Conservation (phyloP, 2,797 vertebrate species). For the Columba guinea region DNA sequence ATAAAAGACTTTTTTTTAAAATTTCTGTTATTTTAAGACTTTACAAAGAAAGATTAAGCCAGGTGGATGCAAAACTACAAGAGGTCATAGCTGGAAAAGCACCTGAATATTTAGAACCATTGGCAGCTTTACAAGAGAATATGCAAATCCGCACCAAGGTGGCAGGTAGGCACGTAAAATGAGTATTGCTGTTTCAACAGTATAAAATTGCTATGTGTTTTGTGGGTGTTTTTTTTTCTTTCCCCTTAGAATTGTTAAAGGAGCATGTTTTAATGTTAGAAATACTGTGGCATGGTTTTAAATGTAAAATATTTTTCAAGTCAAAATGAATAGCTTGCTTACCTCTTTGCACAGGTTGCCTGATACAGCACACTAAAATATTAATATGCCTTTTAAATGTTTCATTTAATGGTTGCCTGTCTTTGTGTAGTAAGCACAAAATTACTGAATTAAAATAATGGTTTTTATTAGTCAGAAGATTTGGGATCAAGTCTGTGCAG, state of each 20-base stretch:
- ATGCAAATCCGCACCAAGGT: conserved; percentile 99
- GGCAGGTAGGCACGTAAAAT: conserved; percentile 83
- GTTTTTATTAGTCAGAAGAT: background rate
- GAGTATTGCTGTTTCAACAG: conserved; percentile 15
- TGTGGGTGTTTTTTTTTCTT: background rate
- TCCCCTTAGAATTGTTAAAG: background rate
- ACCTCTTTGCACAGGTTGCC: background rate
- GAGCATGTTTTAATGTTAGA: background rate
- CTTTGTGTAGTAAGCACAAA: background rate
- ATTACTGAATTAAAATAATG: background rate
- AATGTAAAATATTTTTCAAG: background rate
- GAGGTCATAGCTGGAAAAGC: conserved; percentile 98
- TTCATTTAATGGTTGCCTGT: background rate
- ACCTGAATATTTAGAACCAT: conserved; percentile 95
- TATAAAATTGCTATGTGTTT: background rate
- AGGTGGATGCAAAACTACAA: conserved; percentile 97
- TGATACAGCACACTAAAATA: background rate
- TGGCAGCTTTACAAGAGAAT: conserved; percentile 98
- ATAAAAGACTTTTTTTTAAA: background rate
- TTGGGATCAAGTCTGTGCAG: background rate
- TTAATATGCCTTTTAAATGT: accelerated
- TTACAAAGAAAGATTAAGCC: conserved; percentile 96
- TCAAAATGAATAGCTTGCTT: background rate
- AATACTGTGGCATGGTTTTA: background rate
- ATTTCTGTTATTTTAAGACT: conserved; percentile 82